phyloP scores from a whole-genome alignment of 2,113 vertebrate genomes.

The Trogon melanurus region DNA sequence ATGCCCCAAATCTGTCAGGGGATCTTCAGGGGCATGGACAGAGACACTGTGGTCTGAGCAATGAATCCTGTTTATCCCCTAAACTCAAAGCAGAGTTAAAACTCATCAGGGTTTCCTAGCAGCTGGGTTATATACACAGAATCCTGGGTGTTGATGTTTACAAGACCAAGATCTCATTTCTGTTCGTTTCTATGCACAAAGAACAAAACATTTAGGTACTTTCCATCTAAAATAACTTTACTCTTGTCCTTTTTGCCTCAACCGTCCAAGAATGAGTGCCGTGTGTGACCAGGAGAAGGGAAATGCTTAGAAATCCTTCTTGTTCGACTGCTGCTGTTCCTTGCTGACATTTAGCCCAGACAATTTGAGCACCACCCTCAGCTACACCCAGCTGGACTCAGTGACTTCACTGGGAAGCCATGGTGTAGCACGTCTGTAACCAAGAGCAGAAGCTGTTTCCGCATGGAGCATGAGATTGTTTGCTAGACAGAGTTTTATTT shows the following conservation, averaged over 20 bases:
- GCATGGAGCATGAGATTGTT: not conserved
- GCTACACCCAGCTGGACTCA: conserved; percentile 53
- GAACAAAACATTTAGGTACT: conserved; percentile 16
- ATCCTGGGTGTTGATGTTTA: not conserved
- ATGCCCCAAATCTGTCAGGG: not conserved
- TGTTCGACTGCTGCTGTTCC: not conserved
- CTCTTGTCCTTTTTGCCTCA: not conserved
- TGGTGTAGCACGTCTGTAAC: not conserved
- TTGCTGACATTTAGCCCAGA: conserved; percentile 56
- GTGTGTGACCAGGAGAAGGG: not conserved
- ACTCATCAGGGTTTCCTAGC: not conserved
- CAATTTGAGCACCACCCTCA: conserved; percentile 50
- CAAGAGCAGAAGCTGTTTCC: not conserved
- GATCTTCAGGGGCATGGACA: not conserved
- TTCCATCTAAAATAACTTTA: conserved; percentile 12
- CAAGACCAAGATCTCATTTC: not conserved
- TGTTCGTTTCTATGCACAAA: not conserved
- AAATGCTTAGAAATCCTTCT: conserved; percentile 40
- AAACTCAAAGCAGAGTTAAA: not conserved
- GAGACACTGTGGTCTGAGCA: not conserved
- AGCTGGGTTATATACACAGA: not conserved
- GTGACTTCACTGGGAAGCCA: conserved; percentile 44
- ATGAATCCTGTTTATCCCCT: not conserved
- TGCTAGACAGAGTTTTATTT: not conserved
- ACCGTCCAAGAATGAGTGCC: not conserved